These are phyloP conservation scores for Antennarius striatus DNA, from an alignment of 2,113 vertebrate genomes.

Conservation along the genomic window DNA sequence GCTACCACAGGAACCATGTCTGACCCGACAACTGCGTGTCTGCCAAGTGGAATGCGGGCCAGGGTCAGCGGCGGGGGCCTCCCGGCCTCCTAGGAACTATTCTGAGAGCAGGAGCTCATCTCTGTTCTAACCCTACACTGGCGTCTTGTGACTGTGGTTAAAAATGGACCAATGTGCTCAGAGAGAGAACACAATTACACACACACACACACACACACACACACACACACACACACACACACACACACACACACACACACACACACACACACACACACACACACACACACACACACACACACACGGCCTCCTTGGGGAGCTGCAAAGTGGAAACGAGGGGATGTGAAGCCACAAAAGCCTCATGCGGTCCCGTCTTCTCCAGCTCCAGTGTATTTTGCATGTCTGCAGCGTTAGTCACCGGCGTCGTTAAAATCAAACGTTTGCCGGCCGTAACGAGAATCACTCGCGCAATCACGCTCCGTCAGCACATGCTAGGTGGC, in stretches of 20 bases:
- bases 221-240: not conserved
- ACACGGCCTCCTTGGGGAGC: conserved; percentile 26
- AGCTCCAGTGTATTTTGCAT: conserved; percentile 24
- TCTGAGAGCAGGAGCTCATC: conserved; percentile 79
- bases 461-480: conserved; percentile 15
- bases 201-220: too few species aligned
- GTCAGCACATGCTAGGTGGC: conserved; percentile 23
- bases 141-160: conserved; percentile 80
- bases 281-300: conserved; percentile 4
- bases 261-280: not conserved
- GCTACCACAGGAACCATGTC: conserved; percentile 66
- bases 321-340: conserved; percentile 38
- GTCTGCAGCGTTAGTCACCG: conserved; percentile 24
- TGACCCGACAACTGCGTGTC: conserved; percentile 77
- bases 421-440: conserved; percentile 14
- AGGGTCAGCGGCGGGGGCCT: conserved; percentile 72
- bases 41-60: conserved; percentile 78
- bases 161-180: conserved; percentile 71
- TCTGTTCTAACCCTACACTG: conserved; percentile 76
- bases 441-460: conserved; percentile 3
- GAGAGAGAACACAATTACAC: conserved; percentile 54
- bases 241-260: not conserved
- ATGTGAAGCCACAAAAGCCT: conserved; percentile 40
- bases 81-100: conserved; percentile 75
- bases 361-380: conserved; percentile 26